Evolutionary conservation across 1,140 invertebrate genomes (phyloP), one percentile per base, ranked within the genome.

Genomic region (Heterodera schachtii): DNA sequence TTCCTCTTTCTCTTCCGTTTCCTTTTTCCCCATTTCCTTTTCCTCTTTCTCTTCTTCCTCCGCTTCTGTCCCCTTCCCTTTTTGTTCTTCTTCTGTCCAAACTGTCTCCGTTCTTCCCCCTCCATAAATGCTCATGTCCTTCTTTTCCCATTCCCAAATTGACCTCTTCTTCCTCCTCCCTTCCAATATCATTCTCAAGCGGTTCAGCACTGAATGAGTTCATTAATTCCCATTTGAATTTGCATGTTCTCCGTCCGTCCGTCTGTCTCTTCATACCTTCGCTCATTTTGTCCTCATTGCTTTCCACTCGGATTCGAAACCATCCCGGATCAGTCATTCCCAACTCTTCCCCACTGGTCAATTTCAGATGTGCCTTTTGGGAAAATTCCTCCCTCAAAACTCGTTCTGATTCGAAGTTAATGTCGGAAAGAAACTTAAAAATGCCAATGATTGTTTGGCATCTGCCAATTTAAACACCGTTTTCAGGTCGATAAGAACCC

Each of bases 291-390:
- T 60, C 41, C 21, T 66, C 16, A 6, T n/a, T 8, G 16, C 21
- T 13, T 49, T 19, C 75, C 75, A 77, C 69, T 78, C 64, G 49
- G 19, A 78, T 43, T 9, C 60, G 52, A 46, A 78, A 78, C 76
- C 76, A 78, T 31, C 76, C 76, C 64, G 76, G 49, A 7, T 69
- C 46, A 31, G 64, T 57, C 76, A 78, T 78, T 6, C 76, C 76
- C 52, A 78, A 78, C 46, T 78, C 31, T 69, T 78, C 76, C n/a
- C 76, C 76, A 13, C 11, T n/a, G 46, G 46, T 64, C 69, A 78
- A 64, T 46, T 60, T 21, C 43, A 78, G 64, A 31, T 46, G 43
- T 4, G 43, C 49, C 64, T 43, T 66, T 66, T 78, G 9, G n/a
- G n/a, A 16, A 78, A 78, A 57, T 66, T 78, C 76, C 31, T 66